Evolutionary conservation across 30 jellyfish, hydroid and myxozoan genomes (phyloP), one percentile per base, ranked within the genome.

Genomic region (Chironex yamaguchii): DNA sequence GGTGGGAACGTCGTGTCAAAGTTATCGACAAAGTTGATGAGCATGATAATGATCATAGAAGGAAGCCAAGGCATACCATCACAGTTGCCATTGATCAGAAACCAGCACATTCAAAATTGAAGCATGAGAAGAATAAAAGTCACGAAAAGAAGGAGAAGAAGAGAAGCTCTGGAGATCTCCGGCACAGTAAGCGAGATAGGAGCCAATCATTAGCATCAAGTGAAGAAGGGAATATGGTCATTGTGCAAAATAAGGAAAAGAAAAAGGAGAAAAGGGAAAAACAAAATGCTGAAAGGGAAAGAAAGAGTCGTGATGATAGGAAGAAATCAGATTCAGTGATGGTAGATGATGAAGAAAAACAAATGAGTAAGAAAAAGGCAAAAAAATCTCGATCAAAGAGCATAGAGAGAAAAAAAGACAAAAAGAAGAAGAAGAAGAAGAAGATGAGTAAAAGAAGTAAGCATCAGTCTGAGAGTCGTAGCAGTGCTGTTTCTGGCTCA

Each of bases 241-340:
- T 21, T 22, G 27, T 33, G 25, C 53, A 36, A 27, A 29, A 31
- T 11, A 32, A 70, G 4, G 17, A 4, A 4, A 34, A 28, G 79
- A 70, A 26, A 42, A 42, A 42, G 58, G 58, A 17, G 58, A 42
- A 17, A 6, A 42, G 58, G 17, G 58, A 42, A 17, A 17, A 9
- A 6, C 58, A 42, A 42, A 42, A 42, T 6, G 58, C 9, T 6
- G 58, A 42, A 42, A 42, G 9, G 27, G 31, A 87, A 36, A 74
- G 72, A 12, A 73, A 73, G 12, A 85, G 89, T 32, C 84, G 75
- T 22, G 96, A 74, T 28, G 76, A 81, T 29, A 77, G 76, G 1
- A 52, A 34, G 35, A 76, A 49, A 48, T 58, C 51, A 6, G 65
- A 66, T 3, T 63, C 96, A 29, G 36, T 53, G 36, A 81, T 58